Base-by-base conservation (phyloP, 2,888 invertebrate genomes). In the Danaus chrysippus region DNA sequence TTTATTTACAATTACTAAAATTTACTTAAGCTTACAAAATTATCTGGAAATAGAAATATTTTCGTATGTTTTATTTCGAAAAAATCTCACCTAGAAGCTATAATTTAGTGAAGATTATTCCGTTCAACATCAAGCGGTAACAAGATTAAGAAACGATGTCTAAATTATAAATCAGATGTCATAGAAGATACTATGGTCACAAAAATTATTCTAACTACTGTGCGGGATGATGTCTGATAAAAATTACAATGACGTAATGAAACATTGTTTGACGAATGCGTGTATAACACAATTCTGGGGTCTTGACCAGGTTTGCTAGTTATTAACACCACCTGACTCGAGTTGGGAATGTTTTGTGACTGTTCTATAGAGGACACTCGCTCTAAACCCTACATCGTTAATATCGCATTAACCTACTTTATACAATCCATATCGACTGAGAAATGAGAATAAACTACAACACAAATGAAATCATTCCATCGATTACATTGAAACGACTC, bases 401-500 rank as follows among this genome's bases (percentile, higher is more conserved):
- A 76, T 75, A 68, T 76, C 74, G 79, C 78, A 77, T 83, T 85
- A 87, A 81, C 84, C 88, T 91, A 91, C 88, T 90, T 91, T 90
- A 86, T 91, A 91, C 89, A 91, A 82, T 82, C 78, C 82, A 79
- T 68, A 62, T 60, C 57, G 62, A 66, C 56, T 65, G 64, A 68
- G 23, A 61, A 66, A 61, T 59, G 11, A 61, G 17, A 60, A 60
- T 53, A 42, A 58, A 67, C 56, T 68, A 71, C 57, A 65, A 66
- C 56, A 67, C 59, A 68, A 65, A 61, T 63, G 64, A 61, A 59
- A 59, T 56, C 56, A 63, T 56, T 59, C 55, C 23, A 34, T 54
- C 74, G 74, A 75, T 71, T 68, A 62, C 71, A 79, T 71, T 73
- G 71, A 72, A 83, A 82, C 79, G 78, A 81, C 79, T 81, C 77